Evolutionary conservation across 2,797 vertebrate species (phyloP).

Genomic region (Graptemys geographica): DNA sequence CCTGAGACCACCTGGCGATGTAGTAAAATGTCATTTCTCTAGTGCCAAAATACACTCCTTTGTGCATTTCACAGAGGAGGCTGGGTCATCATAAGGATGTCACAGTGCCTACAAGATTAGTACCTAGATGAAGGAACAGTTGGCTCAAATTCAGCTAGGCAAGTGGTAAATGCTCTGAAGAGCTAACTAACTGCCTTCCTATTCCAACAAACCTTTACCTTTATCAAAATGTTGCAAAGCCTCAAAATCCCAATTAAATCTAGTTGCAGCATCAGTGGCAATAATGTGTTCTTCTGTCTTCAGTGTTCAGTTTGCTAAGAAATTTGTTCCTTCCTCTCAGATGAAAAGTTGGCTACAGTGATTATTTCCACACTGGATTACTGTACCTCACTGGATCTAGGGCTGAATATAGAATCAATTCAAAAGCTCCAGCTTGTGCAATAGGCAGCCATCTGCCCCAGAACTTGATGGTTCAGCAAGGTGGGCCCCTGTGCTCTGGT

Average conservation of each 20-base stretch:
- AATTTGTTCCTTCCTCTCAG: not conserved
- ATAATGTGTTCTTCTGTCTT: not conserved
- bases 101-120: not conserved
- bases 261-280: not conserved
- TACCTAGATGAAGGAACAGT: not conserved
- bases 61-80: not conserved
- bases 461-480: not conserved
- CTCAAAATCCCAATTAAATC: not conserved
- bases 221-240: not conserved
- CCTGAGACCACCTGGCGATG: not conserved
- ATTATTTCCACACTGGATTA: not conserved
- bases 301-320: not conserved
- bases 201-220: not conserved
- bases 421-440: not conserved
- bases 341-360: not conserved
- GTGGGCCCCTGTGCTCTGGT: not conserved
- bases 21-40: not conserved
- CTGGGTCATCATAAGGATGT: not conserved
- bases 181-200: not conserved
- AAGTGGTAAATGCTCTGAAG: not conserved
- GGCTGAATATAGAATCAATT: not conserved
- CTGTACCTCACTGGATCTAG: not conserved
- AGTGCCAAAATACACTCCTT: not conserved
- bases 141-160: not conserved
- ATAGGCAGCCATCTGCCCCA: not conserved